A percentile compares a stretch with the other conserved stretches of the same genome.
Conservation (phyloP, 2,888 invertebrate species). For the Barypeithes pellucidus region DNA sequence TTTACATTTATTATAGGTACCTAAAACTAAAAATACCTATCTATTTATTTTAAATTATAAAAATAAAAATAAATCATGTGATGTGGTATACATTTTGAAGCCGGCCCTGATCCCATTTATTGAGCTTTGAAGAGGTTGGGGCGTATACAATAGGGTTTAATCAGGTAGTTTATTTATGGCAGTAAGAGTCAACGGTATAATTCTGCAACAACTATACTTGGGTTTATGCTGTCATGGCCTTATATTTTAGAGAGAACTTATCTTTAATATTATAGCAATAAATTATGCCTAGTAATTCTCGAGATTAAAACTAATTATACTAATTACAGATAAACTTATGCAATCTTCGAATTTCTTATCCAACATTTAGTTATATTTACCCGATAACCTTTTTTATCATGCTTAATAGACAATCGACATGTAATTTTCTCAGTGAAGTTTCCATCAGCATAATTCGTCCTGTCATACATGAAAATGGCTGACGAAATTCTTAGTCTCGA, state of each 20-base stretch:
- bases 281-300: not conserved
- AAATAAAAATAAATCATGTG: no score
- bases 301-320: not conserved
- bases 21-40: no score
- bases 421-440: not conserved
- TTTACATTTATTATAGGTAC: no score
- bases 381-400: not conserved
- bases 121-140: no score
- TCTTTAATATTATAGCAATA: not conserved
- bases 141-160: no score
- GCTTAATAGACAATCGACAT: not conserved
- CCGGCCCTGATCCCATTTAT: no score
- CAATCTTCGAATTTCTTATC: not conserved
- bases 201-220: no score
- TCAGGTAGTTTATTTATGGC: no score
- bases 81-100: no score
- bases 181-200: no score
- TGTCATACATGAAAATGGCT: slow-evolving; percentile 12
- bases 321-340: not conserved
- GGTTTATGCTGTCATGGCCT: not conserved
- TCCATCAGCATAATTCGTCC: not conserved
- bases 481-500: slow-evolving; percentile 29
- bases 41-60: no score
- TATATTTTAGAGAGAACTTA: not conserved
- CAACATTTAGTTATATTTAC: no score